These are phyloP conservation scores for Nebria brevicollis DNA, from an alignment of 2,888 invertebrate species.

Conservation along the genomic window DNA sequence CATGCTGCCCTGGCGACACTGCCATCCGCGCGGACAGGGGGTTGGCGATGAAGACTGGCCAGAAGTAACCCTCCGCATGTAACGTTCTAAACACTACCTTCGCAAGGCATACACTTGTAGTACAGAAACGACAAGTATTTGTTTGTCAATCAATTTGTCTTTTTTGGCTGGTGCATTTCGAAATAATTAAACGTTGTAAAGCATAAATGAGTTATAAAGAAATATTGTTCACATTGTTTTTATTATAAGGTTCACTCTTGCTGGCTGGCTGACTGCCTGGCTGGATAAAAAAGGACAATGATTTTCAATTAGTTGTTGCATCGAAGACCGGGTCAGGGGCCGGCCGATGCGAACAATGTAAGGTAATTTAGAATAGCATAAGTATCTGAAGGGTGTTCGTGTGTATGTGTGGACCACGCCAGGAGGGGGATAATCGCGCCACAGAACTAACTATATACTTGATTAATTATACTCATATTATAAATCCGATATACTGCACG, in stretches of 20 bases:
- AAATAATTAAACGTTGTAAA: no score
- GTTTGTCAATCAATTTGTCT: no score
- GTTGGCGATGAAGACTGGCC: not conserved
- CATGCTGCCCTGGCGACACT: conserved; percentile 46
- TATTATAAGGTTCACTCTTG: not conserved
- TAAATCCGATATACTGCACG: not conserved
- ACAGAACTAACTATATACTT: not conserved
- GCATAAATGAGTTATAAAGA: no score
- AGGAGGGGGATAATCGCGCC: not conserved
- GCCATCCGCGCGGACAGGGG: conserved; percentile 2
- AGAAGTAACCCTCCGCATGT: not conserved
- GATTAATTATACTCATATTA: not conserved
- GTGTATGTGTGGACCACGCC: not conserved
- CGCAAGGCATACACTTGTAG: no score
- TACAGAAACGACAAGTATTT: no score
- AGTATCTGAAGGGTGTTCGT: not conserved
- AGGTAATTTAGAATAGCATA: not conserved
- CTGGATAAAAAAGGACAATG: not conserved
- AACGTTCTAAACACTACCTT: not conserved
- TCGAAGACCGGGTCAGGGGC: not conserved
- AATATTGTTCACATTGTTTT: not conserved
- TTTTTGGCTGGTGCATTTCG: no score
- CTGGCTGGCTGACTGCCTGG: not conserved
- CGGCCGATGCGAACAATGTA: conserved; percentile 1
- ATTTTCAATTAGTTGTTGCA: not conserved